A percentile compares a stretch with the other conserved stretches of the same genome.
These are phyloP conservation scores for Bufotes viridis DNA, from an alignment of 2,797 vertebrate species.

Conservation along the genomic window DNA sequence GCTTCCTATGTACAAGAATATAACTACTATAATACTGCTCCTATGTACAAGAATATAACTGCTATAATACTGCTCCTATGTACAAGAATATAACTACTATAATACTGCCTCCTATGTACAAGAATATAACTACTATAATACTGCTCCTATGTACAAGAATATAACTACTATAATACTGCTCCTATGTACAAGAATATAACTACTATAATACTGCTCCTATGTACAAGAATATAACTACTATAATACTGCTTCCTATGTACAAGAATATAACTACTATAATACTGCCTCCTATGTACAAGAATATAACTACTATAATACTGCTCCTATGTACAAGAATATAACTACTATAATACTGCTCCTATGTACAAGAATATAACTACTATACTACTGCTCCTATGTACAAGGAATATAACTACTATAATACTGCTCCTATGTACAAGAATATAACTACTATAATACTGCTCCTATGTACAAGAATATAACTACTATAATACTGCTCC, in stretches of 20 bases:
- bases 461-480: constrained; percentile 8
- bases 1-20: no score
- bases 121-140: constrained; percentile 8
- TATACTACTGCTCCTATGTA: background rate
- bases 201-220: no score
- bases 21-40: background rate
- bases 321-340: no score
- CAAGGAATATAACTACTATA: constrained; percentile 2
- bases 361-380: background rate
- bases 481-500: constrained; percentile 2
- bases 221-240: no score
- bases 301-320: no score
- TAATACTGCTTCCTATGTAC: no score
- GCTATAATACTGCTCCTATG: background rate
- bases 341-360: background rate
- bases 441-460: constrained; percentile 14
- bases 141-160: background rate
- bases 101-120: background rate
- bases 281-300: no score
- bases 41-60: constrained; percentile 2
- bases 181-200: no score
- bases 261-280: no score
- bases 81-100: constrained; percentile 13
- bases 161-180: no score
- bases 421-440: background rate